Base-by-base conservation (phyloP, 1,140 invertebrate species). In the Cyphomyrmex costatus region DNA sequence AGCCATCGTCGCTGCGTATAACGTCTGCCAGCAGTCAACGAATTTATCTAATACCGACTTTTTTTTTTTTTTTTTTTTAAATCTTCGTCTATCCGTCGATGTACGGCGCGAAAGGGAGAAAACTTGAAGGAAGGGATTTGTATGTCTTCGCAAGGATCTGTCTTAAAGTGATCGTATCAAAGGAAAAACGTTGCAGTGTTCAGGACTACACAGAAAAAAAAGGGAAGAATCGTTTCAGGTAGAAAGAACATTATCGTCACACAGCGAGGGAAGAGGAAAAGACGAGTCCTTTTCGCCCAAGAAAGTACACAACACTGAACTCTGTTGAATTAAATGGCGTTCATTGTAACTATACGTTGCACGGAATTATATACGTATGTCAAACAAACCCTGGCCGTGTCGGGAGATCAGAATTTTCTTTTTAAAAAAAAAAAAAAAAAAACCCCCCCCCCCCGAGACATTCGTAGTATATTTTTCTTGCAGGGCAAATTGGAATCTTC, bases 31-130 rank as follows among this genome's bases (percentile, higher is more conserved):
- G 10, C n/a, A n/a, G n/a, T n/a, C n/a, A n/a, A n/a, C 7, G 27
- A 80, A 56, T 70, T 46, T 42, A 58, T 71, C 24, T 46, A 60
- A 46, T 46, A 58, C 42, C 24, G 36, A 82, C n/a, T n/a, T n/a
- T n/a, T n/a, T n/a, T n/a, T n/a, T n/a, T n/a, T n/a, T n/a, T 42
- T 71, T 73, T 71, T 66, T 60, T 58, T 16, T 1, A 19, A 60
- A 79, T 68, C 49, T 19, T 30, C 19, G n/a, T n/a, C n/a, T n/a
- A n/a, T n/a, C 5, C 65, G n/a, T 8, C 21, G 21, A n/a, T n/a
- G 42, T n/a, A n/a, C 36, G 2, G 36, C 2, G 3, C 10, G 10
- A 68, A 66, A 78, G 19, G 16, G 36, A 14, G 8, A 4, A 33
- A 19, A 24, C 1, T 1, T n/a, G 21, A 14, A 58, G 21, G 24